Percentiles rank a stretch among this genome's conserved stretches.
These are phyloP conservation scores for Listronotus oregonensis DNA, from an alignment of 1,140 invertebrate species.

Conservation along the genomic window DNA sequence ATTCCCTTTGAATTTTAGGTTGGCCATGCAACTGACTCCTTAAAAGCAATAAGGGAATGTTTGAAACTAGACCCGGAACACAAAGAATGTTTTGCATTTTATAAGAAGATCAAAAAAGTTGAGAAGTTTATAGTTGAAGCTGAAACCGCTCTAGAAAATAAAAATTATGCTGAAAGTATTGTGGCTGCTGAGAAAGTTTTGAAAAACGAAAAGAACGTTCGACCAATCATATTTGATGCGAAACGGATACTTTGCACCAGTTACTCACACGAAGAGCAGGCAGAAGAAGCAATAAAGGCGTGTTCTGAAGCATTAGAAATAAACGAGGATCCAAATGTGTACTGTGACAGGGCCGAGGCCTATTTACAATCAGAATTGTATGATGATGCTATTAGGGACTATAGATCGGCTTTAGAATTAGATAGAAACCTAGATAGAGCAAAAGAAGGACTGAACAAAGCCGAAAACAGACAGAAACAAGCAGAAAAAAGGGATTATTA, in stretches of 20 bases:
- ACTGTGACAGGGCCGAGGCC: conserved; percentile 92
- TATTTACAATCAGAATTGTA: conserved; percentile 89
- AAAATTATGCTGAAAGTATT: conserved; percentile 66
- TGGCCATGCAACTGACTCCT: conserved; percentile 88
- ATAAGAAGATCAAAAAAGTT: conserved; percentile 97
- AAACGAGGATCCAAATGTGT: conserved; percentile 74
- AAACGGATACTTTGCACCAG: conserved; percentile 77
- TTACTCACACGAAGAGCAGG: conserved; percentile 72
- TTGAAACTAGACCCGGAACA: conserved; percentile 98
- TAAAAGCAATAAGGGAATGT: conserved; percentile 95
- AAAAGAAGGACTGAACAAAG: conserved; percentile 85
- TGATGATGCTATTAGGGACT: conserved; percentile 90
- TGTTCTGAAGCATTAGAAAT: conserved; percentile 84
- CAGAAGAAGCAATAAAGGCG: conserved; percentile 67
- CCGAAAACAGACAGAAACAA: conserved; percentile 93
- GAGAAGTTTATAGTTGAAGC: conserved; percentile 82
- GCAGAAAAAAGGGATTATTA: conserved; percentile 96
- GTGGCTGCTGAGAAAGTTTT: conserved; percentile 62
- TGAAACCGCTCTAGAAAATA: conserved; percentile 69
- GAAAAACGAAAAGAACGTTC: conserved; percentile 70
- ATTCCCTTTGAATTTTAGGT: conserved; percentile 53
- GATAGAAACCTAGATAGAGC: conserved; percentile 82
- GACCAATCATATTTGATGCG: conserved; percentile 75
- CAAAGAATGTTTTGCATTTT: conserved; percentile 93
- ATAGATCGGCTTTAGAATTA: conserved; percentile 76